A percentile compares a stretch with the other conserved stretches of the same genome.
Conservation (phyloP, 2,797 vertebrate species). For the Tangara arthus region DNA sequence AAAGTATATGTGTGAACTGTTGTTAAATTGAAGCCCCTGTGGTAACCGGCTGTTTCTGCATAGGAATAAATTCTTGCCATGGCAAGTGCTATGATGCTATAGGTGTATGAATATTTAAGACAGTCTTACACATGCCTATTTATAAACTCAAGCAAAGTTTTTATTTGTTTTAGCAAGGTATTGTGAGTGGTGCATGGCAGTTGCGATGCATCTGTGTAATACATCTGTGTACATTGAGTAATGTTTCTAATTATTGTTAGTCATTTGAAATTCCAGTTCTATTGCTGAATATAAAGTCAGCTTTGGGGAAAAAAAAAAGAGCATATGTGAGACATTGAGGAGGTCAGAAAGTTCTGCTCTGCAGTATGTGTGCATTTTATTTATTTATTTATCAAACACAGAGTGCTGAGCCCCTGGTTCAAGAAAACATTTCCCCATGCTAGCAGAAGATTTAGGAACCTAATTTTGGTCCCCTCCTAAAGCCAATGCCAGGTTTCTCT, state of each 20-base stretch:
- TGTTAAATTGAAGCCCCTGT: background rate
- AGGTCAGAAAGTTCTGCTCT: background rate
- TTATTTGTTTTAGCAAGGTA: background rate
- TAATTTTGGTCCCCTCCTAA: background rate
- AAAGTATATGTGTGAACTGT: background rate
- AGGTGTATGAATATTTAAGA: background rate
- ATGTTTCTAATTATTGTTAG: background rate
- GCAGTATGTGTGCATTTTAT: constrained; percentile 11
- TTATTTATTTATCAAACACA: constrained; percentile 2
- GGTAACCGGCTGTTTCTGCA: background rate
- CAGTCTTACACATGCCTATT: background rate
- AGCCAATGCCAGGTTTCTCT: background rate
- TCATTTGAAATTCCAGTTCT: background rate
- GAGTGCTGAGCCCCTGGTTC: background rate
- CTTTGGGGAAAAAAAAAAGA: background rate
- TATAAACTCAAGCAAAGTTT: background rate
- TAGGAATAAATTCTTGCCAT: background rate
- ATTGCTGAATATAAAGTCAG: background rate
- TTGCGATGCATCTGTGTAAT: background rate
- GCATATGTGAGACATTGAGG: background rate
- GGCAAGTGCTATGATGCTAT: background rate
- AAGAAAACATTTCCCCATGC: background rate
- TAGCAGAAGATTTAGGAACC: background rate
- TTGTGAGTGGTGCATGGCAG: background rate
- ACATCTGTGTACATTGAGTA: background rate